Evolutionary conservation across 2,113 vertebrate genomes (phyloP), one percentile per base, ranked within the genome.

Genomic region (Baryphthengus martii): DNA sequence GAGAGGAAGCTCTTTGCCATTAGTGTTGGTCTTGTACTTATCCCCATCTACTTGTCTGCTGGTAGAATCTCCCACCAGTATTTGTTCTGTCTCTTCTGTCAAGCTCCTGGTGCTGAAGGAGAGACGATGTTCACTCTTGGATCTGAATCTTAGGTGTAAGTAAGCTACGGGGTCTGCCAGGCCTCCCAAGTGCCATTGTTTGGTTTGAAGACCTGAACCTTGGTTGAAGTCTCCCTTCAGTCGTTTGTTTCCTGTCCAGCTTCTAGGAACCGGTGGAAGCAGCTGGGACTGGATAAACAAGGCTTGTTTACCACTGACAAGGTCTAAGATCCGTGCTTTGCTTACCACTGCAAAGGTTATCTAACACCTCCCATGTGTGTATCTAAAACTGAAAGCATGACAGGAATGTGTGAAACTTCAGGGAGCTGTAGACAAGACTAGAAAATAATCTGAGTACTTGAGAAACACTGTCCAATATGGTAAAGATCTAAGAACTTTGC

Each of bases 331-430:
- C 52, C 56, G 14, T 77, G 61, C 58, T 90, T 90, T 92, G 72
- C 76, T 96, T 93, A 74, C 88, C 11, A 4, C 33, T 68, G 47
- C 35, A 45, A 7, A 75, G 88, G 76, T 81, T 90, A 84, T 87
- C 86, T 47, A 62, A 61, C 11, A 24, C 47, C 56, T 70, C 55
- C 44, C 76, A 1, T 90, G 78, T 90, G 33, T 66, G 45, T 90
- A 91, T 72, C 56, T 89, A 33, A 92, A 95, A 92, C 73, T 6
- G 70, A 96, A 96, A 92, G 73, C 73, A 66, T 55, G 59, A 45
- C 11, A 40, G 25, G 80, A 87, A 88, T 85, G 76, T 63, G 50
- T 68, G 89, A 81, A 78, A 78, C 73, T 49, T 77, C 84, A 39
- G 61, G 45, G 66, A 71, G 50, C 59, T 87, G 42, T 70, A 93